These are phyloP conservation scores for Anniella stebbinsi DNA, from an alignment of 2,797 vertebrate genomes.

Conservation along the genomic window DNA sequence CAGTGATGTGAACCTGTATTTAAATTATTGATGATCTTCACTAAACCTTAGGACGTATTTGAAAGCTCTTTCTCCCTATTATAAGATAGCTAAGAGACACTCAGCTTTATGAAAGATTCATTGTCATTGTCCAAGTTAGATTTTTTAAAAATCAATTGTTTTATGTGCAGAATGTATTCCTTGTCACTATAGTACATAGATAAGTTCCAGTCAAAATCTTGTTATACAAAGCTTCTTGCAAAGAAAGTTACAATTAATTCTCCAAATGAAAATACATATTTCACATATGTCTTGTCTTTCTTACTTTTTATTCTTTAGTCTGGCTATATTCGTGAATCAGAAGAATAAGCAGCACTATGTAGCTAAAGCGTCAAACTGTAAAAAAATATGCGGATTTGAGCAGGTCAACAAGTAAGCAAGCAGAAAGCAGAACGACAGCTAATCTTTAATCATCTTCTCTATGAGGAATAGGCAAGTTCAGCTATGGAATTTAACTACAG, in stretches of 20 bases:
- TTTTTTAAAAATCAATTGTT: not conserved
- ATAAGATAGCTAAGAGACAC: not conserved
- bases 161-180: constrained; percentile 6
- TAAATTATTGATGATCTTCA: not conserved
- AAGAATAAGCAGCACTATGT: not conserved
- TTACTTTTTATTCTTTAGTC: not conserved
- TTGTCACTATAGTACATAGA: not conserved
- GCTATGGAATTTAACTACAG: not conserved
- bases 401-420: constrained; percentile 9
- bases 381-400: not conserved
- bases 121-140: not conserved
- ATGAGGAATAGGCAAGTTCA: not conserved
- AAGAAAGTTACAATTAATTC: not conserved
- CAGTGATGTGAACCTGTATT: not conserved
- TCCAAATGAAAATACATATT: not conserved
- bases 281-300: not conserved
- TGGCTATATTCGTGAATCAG: not conserved
- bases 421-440: fast-evolving
- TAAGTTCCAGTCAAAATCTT: not conserved
- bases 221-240: not conserved
- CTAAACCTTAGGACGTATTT: not conserved
- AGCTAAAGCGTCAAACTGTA: not conserved
- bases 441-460: not conserved
- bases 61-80: not conserved
- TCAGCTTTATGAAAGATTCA: not conserved